Conservation (phyloP, 2,888 invertebrate genomes). For the Leptura quadrifasciata region DNA sequence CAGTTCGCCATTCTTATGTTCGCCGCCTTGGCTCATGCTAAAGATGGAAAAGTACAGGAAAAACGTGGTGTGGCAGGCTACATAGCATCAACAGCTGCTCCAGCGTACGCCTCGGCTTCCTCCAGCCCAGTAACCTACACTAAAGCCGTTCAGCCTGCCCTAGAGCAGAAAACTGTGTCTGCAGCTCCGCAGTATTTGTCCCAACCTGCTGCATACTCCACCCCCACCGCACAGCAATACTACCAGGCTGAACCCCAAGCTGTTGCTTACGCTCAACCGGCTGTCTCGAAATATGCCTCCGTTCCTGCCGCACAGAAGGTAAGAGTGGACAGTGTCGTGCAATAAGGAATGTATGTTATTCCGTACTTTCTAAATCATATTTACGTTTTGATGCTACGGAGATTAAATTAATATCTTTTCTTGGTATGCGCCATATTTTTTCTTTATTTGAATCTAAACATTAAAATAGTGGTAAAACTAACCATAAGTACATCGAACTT, state of each 20-base stretch:
- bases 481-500: too few species aligned
- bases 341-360: background rate
- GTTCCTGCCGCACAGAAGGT: slow-evolving; percentile 45
- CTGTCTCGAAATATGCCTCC: slow-evolving; percentile 38
- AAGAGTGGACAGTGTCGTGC: slow-evolving; percentile 26
- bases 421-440: background rate
- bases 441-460: too few species aligned
- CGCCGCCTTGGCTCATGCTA: slow-evolving; percentile 51
- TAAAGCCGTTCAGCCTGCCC: slow-evolving; percentile 38
- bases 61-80: slow-evolving; percentile 58
- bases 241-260: slow-evolving; percentile 56
- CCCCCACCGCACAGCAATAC: slow-evolving; percentile 54
- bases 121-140: slow-evolving; percentile 48
- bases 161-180: slow-evolving; percentile 30
- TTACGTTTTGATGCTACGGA: background rate
- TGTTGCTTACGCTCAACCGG: slow-evolving; percentile 53
- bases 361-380: slow-evolving; percentile 7
- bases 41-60: slow-evolving; percentile 49
- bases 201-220: slow-evolving; percentile 49
- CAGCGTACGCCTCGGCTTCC: slow-evolving; percentile 43
- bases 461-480: too few species aligned
- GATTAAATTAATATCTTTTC: background rate
- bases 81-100: slow-evolving; percentile 40
- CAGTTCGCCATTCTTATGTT: slow-evolving; percentile 56
- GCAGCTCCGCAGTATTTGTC: slow-evolving; percentile 41